Percentiles rank a stretch among this genome's conserved stretches.
phyloP scores from a whole-genome alignment of 2,888 invertebrate genomes.

The Chrysina gloriosa region DNA sequence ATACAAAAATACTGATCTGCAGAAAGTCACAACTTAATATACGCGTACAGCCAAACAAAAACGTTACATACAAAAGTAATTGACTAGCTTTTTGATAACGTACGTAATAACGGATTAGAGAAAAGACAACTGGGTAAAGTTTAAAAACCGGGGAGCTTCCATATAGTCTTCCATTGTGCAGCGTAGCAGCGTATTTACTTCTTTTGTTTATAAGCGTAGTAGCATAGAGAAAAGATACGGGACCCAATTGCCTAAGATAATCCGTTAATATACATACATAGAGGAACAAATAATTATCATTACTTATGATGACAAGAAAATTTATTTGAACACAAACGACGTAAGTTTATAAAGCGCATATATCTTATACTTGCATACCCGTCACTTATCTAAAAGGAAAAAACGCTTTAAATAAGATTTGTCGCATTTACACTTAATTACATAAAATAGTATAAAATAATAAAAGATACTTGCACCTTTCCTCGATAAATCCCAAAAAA shows the following conservation, averaged over 20 bases:
- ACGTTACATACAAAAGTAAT: constrained; percentile 24
- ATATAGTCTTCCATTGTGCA: too few species aligned
- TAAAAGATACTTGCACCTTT: too few species aligned
- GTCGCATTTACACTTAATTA: too few species aligned
- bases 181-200: background rate
- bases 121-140: constrained; percentile 1
- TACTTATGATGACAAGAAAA: constrained; percentile 9
- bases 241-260: background rate
- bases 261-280: background rate
- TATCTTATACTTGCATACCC: too few species aligned
- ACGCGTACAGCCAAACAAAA: constrained; percentile 14
- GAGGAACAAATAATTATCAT: constrained; percentile 11
- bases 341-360: constrained; percentile 6
- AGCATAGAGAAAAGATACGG: background rate
- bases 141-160: too few species aligned
- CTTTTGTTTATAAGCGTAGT: background rate
- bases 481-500: too few species aligned
- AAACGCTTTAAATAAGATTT: too few species aligned
- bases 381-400: too few species aligned
- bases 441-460: too few species aligned
- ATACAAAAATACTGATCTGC: constrained; percentile 29
- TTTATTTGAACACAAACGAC: background rate
- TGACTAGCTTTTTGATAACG: constrained; percentile 25
- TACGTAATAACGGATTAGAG: constrained; percentile 14
- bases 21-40: constrained; percentile 12